Base-by-base conservation (phyloP, 2,113 vertebrate genomes). In the Hepsetus odoe region DNA sequence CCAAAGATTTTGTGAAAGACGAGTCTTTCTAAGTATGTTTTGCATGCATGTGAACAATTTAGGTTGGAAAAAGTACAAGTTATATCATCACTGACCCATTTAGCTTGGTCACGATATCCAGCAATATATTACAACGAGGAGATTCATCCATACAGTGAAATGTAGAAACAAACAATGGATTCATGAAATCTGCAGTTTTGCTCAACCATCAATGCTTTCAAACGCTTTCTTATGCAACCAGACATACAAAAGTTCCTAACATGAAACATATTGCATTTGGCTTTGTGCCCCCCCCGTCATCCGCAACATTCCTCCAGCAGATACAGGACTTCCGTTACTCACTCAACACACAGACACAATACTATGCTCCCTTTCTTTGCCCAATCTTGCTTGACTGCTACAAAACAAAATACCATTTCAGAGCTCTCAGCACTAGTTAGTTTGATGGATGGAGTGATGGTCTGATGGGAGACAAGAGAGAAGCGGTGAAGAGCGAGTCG, bases 261-360 rank as follows among this genome's bases (percentile, higher is more conserved):
- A 58, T 40, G 24, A 72, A 74, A 51, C 73, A 2, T 49, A 0
- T 16, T 18, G 28, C 49, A 32, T 38, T 64, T 64, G 26, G 6
- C 35, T 64, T 30, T 42, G 28, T 58, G 30, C 51, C 12, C 20
- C 6, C 55, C 26, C 74, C 83, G 67, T 72, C 68, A 77, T 72
- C n/a, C 46, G 20, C 65, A 30, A 32, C 26, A 6, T 42, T 77
- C 69, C 70, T 69, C 77, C 70, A 77, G 33, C 58, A 69, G 66
- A 55, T 70, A 55, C 32, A 69, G 13, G 13, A 70, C 76, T 89
- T 88, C 89, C 86, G 86, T 82, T 86, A 72, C 85, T 80, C 74
- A 76, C 71, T 81, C 79, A 74, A 53, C 74, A 67, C 46, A 58
- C 20, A 71, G 32, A 56, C 40, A 77, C 75, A 59, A 67, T 46